Base-by-base conservation (phyloP, 2,113 vertebrate genomes). In the Bombycilla garrulus region DNA sequence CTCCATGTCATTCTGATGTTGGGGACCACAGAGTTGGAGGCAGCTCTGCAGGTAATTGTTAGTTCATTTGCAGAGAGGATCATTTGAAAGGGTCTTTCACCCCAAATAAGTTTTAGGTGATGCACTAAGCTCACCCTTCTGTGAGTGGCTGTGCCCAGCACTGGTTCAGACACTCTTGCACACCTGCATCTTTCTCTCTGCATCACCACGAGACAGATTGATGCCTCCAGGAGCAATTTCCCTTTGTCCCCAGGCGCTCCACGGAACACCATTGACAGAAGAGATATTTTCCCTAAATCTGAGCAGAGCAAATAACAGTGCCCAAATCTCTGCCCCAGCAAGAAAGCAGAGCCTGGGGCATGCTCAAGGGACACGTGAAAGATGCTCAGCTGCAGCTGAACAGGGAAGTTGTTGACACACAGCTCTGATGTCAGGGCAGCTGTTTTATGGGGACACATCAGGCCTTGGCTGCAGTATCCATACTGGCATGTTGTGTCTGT, bases 331-430 rank as follows among this genome's bases (percentile, higher is more conserved):
- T 44, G 53, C 3, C 64, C 25, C 47, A 47, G 23, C 22, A 51
- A n/a, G 69, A 45, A 42, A 16, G 42, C 2, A 67, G 36, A 15
- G 38, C 48, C 4, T 5, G 29, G 23, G 36, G 38, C 3, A 5
- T 3, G 26, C 42, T 11, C 33, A 12, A 44, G 56, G 31, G 61
- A 35, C 3, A 5, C 36, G 77, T 13, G 18, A 38, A 14, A 74
- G 72, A 5, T 11, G 44, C 28, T 10, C 20, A 7, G 54, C 60
- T 62, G 10, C 42, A 38, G 76, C 44, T 14, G 57, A 51, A 71
- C 47, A 53, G 0, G 0, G 0, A 2, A 36, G 21, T 4, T 62
- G 56, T 33, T 36, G 56, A 61, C 56, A 31, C 6, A 45, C 45
- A 83, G 67, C 48, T 17, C 38, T 4, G 1, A 26, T 18, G n/a